A percentile compares a stretch with the other conserved stretches of the same genome.
Evolutionary conservation across 2,888 invertebrate genomes (phyloP).

Genomic region (Yponomeuta sedellus): DNA sequence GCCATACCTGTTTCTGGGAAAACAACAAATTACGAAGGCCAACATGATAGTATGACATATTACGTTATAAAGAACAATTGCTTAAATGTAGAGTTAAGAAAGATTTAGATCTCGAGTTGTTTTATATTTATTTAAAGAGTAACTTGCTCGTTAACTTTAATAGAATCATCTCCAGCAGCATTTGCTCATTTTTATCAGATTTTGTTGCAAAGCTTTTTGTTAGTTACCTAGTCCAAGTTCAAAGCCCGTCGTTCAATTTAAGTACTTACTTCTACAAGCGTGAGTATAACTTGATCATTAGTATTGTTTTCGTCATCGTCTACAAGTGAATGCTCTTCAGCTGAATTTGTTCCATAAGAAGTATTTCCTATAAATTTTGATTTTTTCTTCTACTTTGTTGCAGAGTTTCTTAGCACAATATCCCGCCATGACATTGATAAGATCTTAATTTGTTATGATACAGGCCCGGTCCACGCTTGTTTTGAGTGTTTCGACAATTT

Average conservation of each 20-base stretch:
- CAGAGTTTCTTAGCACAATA: conserved; percentile 11
- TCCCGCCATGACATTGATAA: conserved; percentile 27
- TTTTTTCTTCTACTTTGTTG: neutral
- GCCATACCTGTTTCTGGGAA: conserved; percentile 46
- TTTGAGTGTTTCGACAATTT: conserved; percentile 24
- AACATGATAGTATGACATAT: conserved; percentile 42
- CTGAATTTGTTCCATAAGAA: no score
- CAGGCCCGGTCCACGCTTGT: conserved; percentile 38
- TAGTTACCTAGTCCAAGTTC: no score
- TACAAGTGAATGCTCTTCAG: no score
- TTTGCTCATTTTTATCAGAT: neutral
- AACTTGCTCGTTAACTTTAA: conserved; percentile 16
- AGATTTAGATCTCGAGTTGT: conserved; percentile 36
- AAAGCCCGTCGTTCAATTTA: no score
- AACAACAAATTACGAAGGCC: conserved; percentile 58
- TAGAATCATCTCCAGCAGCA: neutral
- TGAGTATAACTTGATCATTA: no score
- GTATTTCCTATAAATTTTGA: neutral
- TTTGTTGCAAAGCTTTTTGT: no score
- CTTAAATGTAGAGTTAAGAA: conserved; percentile 28
- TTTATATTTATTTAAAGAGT: conserved; percentile 20
- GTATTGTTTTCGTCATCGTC: no score
- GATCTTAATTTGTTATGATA: conserved; percentile 60
- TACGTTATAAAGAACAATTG: conserved; percentile 7
- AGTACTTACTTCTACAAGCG: no score